phyloP scores from a whole-genome alignment of 2,797 vertebrate genomes.

The Poeciliopsis infans region DNA sequence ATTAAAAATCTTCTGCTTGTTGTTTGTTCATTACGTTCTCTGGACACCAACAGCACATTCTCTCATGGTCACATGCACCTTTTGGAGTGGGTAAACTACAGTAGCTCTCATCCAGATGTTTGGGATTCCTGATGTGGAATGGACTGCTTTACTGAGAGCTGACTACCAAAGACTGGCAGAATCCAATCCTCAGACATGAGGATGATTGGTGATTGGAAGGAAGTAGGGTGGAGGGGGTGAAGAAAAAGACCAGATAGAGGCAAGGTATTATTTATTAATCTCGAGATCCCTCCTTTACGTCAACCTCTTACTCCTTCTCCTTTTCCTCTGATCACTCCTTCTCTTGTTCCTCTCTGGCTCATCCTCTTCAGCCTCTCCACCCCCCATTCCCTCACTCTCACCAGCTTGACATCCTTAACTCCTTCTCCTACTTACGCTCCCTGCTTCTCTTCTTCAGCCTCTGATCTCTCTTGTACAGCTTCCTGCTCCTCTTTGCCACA shows the following conservation, averaged over 20 bases:
- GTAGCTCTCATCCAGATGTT: constrained; percentile 47
- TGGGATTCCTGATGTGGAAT: constrained; percentile 43
- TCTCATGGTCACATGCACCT: constrained; percentile 2
- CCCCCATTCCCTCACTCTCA: constrained; percentile 19
- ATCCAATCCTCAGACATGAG: not conserved
- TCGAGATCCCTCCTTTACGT: constrained; percentile 33
- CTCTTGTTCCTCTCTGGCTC: constrained; percentile 33
- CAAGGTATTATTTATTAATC: constrained; percentile 76
- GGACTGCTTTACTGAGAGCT: constrained; percentile 23
- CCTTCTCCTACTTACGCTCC: constrained; percentile 23
- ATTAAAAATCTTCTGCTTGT: constrained; percentile 5
- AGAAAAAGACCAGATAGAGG: constrained; percentile 52
- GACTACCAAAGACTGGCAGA: constrained; percentile 41
- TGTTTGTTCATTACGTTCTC: not conserved
- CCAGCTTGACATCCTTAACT: constrained; percentile 18
- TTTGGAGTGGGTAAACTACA: constrained; percentile 14
- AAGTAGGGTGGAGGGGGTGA: constrained; percentile 19
- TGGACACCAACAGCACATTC: constrained; percentile 5
- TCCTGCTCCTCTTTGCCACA: constrained; percentile 14
- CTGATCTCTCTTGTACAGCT: constrained; percentile 26
- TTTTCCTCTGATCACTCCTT: constrained; percentile 19
- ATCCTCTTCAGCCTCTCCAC: constrained; percentile 17
- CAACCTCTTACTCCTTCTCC: constrained; percentile 39
- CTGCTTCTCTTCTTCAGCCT: constrained; percentile 23
- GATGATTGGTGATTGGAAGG: not conserved